Percentiles rank a stretch among this genome's conserved stretches.
Conservation (phyloP, 2,888 invertebrate species). For the Euplexia lucipara region DNA sequence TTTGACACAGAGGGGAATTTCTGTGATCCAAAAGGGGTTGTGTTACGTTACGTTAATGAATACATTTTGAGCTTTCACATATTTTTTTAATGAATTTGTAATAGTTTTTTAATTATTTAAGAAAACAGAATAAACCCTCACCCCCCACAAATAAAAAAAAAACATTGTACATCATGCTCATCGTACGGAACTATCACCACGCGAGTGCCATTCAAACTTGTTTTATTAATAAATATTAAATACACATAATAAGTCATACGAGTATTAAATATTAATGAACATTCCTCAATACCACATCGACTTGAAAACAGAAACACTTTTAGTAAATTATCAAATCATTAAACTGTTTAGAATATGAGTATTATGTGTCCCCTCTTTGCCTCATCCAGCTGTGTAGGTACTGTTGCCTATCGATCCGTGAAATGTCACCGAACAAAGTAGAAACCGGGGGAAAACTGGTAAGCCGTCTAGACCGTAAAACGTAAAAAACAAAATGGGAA, state of each 20-base stretch:
- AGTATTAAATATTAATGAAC: background rate
- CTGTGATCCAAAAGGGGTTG: too few species aligned
- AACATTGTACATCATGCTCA: too few species aligned
- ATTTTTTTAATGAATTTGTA: too few species aligned
- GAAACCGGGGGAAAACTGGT: constrained; percentile 16
- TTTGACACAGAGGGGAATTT: too few species aligned
- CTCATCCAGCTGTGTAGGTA: constrained; percentile 23
- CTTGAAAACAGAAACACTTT: constrained; percentile 20
- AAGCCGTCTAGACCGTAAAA: constrained; percentile 32
- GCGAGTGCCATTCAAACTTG: too few species aligned
- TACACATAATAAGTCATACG: background rate
- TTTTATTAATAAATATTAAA: background rate
- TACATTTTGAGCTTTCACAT: too few species aligned
- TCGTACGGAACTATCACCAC: too few species aligned
- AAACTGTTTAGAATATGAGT: constrained; percentile 31
- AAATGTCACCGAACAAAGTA: constrained; percentile 41
- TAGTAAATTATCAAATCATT: constrained; percentile 7
- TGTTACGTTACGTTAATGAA: too few species aligned
- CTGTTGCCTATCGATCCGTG: constrained; percentile 48
- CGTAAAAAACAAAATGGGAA: constrained; percentile 14
- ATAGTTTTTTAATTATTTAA: too few species aligned
- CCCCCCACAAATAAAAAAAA: too few species aligned
- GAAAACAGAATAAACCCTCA: too few species aligned
- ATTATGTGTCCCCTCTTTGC: constrained; percentile 33
- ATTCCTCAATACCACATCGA: too few species aligned